Evolutionary conservation across 2,888 invertebrate genomes (phyloP), one percentile per base, ranked within the genome.

Genomic region (Colostygia pectinataria): DNA sequence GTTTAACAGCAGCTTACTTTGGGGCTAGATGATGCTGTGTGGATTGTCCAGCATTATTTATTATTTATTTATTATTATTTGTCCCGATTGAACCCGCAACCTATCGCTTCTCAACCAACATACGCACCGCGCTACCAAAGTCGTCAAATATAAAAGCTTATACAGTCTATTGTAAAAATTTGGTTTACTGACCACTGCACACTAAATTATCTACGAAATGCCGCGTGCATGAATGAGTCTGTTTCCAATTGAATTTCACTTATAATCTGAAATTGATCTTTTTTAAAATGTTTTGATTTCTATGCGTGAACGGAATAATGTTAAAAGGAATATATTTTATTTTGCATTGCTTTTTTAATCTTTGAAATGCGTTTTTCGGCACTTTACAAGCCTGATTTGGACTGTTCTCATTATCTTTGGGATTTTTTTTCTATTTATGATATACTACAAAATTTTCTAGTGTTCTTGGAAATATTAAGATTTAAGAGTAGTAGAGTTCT

Each of bases 121-220:
- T n/a, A n/a, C n/a, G n/a, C n/a, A n/a, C n/a, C n/a, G n/a, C n/a
- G n/a, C n/a, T n/a, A n/a, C n/a, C n/a, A n/a, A n/a, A n/a, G n/a
- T n/a, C n/a, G n/a, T n/a, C 27, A 15, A 38, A 28, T 20, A 2
- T 1, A 18, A 39, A 39, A 27, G 14, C 32, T 3, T 18, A 15
- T 15, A 7, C 20, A 20, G 27, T 8, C 32, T 46, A 24, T 40
- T 41, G 29, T 33, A 9, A 14, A 29, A 40, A 40, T 40, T 34
- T 39, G 34, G 33, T 39, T 49, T 34, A 28, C 50, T 18, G 27
- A 8, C 37, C 13, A 13, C 29, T 31, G 39, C 18, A 40, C 27
- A 29, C 10, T 34, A 20, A 37, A 51, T 44, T 50, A 50, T 41
- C 45, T 36, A 27, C 39, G 27, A 36, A 51, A 38, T 32, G 9